Evolutionary conservation across 2,797 vertebrate species (phyloP), one percentile per base, ranked within the genome.

Genomic region (Pempheris klunzingeri): DNA sequence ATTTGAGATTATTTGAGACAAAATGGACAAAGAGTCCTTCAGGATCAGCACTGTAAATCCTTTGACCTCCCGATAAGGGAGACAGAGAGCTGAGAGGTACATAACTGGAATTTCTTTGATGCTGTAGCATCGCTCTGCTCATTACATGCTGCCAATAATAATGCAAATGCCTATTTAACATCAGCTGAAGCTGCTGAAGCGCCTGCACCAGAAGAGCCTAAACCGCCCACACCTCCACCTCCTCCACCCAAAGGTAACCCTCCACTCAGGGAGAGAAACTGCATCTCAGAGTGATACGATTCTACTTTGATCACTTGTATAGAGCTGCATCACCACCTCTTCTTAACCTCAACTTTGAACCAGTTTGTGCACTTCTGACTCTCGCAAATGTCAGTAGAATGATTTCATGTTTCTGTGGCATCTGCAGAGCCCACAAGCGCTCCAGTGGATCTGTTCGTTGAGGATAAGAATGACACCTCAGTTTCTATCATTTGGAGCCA

Each of bases 401-500:
- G 2, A 8, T 52, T 46, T 41, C 34, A 0, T 55, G 2, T 43
- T 46, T 41, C 38, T n/a, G 4, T 14, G 15, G 5, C 18, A 3
- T 64, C 52, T 59, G 24, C 87, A 99, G 98, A 96, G 74, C 95
- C 96, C 2, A 98, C 97, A 60, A 97, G 97, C 9, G 92, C 89
- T 34, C 98, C 98, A 0, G 34, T 95, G 82, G 93, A 95, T 64
- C 85, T 99, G 91, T 84, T 94, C 0, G 74, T 99, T 67, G 97
- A 99, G 82, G 97, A 97, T 53, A 97, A 99, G 92, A 97, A 92
- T 0, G 95, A 96, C 71, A 96, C 93, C 34, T 96, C 97, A 0
- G 90, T 98, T 59, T 94, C 94, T 0, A 93, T 99, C 91, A 96
- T 95, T 50, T 99, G 98, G 98, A 98, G 96, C 85, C 94, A 96